Percentiles rank a stretch among this genome's conserved stretches.
Conservation (phyloP, 92 coral and sea anemone genomes). For the Actinostola sp. region DNA sequence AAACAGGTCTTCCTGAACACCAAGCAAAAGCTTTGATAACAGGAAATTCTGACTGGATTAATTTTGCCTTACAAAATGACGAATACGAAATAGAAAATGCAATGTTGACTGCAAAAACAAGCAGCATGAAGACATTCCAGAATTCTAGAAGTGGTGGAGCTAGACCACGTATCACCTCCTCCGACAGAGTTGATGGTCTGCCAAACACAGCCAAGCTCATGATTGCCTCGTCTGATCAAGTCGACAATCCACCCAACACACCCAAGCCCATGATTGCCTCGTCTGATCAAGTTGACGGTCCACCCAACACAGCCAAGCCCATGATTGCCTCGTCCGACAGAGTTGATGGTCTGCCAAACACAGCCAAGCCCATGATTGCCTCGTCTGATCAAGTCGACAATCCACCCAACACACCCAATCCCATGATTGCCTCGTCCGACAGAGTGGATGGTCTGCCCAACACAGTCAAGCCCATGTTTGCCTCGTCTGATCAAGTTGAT, state of each 20-base stretch:
- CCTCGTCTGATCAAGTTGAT: neutral
- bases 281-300: too few relatives aligned
- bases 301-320: too few relatives aligned
- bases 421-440: neutral
- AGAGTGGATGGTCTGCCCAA: neutral
- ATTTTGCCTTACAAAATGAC: constrained; percentile 14
- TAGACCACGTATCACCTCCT: too few relatives aligned
- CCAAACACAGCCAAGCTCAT: too few relatives aligned
- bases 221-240: too few relatives aligned
- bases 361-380: neutral
- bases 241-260: too few relatives aligned
- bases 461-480: neutral
- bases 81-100: constrained; percentile 1
- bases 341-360: neutral
- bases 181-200: too few relatives aligned
- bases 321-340: neutral
- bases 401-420: neutral
- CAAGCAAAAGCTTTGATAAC: constrained; percentile 32
- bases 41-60: constrained; percentile 37
- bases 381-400: neutral
- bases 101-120: neutral
- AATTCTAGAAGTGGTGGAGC: too few relatives aligned
- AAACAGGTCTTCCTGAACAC: constrained; percentile 19
- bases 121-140: neutral
- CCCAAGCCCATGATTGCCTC: too few relatives aligned